Evolutionary conservation across 2,888 invertebrate species (phyloP).

Genomic region (Netelia inedita): DNA sequence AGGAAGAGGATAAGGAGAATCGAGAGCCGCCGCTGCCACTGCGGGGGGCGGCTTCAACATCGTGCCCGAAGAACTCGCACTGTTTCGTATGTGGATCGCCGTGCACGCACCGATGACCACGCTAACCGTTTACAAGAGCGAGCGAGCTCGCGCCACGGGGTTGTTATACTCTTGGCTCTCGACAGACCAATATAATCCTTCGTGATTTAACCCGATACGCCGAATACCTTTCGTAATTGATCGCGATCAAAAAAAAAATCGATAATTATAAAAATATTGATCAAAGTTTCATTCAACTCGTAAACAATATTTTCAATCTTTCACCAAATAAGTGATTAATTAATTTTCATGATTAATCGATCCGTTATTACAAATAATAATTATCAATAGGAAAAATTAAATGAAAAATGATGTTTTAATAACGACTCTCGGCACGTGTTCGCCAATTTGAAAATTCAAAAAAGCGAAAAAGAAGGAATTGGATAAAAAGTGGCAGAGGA

Average conservation of each 20-base stretch:
- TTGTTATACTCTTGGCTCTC: slow-evolving; percentile 71
- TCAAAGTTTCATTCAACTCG: background rate
- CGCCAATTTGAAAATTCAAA: too few relatives aligned
- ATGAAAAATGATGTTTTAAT: too few relatives aligned
- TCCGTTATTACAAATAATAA: too few relatives aligned
- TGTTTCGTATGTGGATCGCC: slow-evolving; percentile 85
- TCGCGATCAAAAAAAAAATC: background rate
- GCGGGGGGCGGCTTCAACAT: slow-evolving; percentile 61
- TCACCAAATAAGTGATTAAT: too few relatives aligned
- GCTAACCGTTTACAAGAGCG: slow-evolving; percentile 77
- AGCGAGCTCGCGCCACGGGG: slow-evolving; percentile 66
- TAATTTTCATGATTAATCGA: too few relatives aligned
- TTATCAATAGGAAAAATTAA: too few relatives aligned
- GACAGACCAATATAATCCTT: slow-evolving; percentile 50
- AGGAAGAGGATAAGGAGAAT: slow-evolving; percentile 71
- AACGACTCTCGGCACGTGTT: too few relatives aligned
- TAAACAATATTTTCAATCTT: too few relatives aligned
- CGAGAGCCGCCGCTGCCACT: slow-evolving; percentile 29
- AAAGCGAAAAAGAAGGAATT: too few relatives aligned
- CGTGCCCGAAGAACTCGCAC: slow-evolving; percentile 82
- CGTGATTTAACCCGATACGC: slow-evolving; percentile 54
- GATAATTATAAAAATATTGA: background rate
- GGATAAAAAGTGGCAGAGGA: too few relatives aligned
- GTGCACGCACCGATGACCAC: slow-evolving; percentile 83
- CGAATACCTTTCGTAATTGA: slow-evolving; percentile 35